Evolutionary conservation across 2,888 invertebrate genomes (phyloP).

Genomic region (Aphodius sticticus): DNA sequence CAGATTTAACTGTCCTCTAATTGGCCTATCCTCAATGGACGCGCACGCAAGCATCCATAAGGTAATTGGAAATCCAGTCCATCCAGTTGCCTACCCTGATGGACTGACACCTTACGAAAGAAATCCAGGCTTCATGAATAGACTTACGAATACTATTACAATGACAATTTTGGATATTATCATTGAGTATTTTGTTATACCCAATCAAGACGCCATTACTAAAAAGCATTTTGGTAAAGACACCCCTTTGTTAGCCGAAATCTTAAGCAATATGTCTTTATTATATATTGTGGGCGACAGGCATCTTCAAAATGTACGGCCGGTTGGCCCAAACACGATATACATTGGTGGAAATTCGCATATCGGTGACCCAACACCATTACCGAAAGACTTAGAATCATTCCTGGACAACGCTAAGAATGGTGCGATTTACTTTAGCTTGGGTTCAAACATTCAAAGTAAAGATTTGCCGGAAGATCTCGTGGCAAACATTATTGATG

Average conservation of each 20-base stretch:
- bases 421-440: conserved; percentile 65
- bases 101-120: conserved; percentile 50
- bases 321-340: conserved; percentile 52
- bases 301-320: conserved; percentile 50
- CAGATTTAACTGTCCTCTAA: conserved; percentile 42
- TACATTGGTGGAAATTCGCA: conserved; percentile 51
- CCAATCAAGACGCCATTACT: conserved; percentile 48
- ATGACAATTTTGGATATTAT: conserved; percentile 48
- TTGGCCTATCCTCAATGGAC: conserved; percentile 39
- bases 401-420: conserved; percentile 63
- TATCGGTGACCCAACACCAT: conserved; percentile 36
- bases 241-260: conserved; percentile 52
- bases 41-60: conserved; percentile 27
- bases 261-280: conserved; percentile 52
- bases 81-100: conserved; percentile 41
- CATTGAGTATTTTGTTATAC: conserved; percentile 47
- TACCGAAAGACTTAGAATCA: conserved; percentile 60
- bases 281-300: conserved; percentile 53
- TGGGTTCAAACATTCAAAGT: conserved; percentile 68
- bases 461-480: conserved; percentile 53
- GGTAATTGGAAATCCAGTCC: conserved; percentile 33
- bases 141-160: conserved; percentile 48
- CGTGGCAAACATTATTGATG: conserved; percentile 51
- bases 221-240: conserved; percentile 53
- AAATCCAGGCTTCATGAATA: conserved; percentile 59